Evolutionary conservation across 1,140 invertebrate species (phyloP), one percentile per base, ranked within the genome.

Genomic region (Drosophila athabasca): DNA sequence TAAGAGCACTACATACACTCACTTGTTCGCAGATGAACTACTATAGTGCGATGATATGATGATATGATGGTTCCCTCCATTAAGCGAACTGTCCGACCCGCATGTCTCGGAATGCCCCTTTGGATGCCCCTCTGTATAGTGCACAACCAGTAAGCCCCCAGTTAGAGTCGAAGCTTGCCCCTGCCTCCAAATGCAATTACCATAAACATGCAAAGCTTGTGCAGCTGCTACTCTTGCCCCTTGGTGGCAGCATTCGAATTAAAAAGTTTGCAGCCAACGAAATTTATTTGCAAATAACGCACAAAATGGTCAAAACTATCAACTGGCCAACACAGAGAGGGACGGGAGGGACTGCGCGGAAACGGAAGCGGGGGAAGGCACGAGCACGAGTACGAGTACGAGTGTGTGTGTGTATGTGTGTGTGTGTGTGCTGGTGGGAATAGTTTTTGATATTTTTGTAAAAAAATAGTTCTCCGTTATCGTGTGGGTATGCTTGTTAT

Each of bases 191-290:
- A 60, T 55, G 73, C 73, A 74, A 87, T 87, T 84, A 85, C 70
- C 83, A 82, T 85, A 80, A 81, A 82, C 83, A 87, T 74, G 78
- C 64, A 70, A 80, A 74, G 60, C 73, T 71, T 50, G 60, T 60
- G 79, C 70, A 78, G 74, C 74, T 78, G 80, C 61, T 53, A 64
- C 35, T 13, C 35, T 39, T 39, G 35, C 35, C 35, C 35, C 35
- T 3, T 39, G 35, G 11, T 39, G 35, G 35, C 35, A 13, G 35
- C 80, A 68, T 50, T 64, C 67, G 67, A 80, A 80, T 85, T 76
- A 85, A 76, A 85, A 85, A 74, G 53, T 81, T 70, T 69, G 64
- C 44, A 52, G 55, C 68, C 67, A 13, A 71, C 66, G 31, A 71
- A 70, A 71, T 71, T 19, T 64, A 61, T 73, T 50, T 62, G 68